Evolutionary conservation across 2,113 vertebrate genomes (phyloP).

Genomic region (Trinectes maculatus): DNA sequence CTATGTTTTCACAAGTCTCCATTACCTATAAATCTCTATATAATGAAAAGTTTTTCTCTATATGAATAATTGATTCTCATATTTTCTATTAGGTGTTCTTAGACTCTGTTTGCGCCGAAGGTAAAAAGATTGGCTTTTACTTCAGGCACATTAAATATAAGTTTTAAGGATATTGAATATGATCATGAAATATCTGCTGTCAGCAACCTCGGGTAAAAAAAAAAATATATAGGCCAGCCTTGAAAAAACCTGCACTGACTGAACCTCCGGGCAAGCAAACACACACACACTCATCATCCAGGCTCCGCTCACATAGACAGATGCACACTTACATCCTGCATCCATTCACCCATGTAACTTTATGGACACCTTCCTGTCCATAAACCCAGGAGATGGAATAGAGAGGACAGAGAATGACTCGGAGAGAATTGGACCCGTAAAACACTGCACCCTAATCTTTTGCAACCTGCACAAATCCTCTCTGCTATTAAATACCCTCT

Average conservation of each 20-base stretch:
- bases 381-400: conserved; percentile 58
- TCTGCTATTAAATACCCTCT: conserved; percentile 38
- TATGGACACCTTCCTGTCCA: conserved; percentile 62
- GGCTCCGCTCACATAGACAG: background rate
- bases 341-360: conserved; percentile 62
- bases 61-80: background rate
- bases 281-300: conserved; percentile 32
- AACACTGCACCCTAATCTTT: conserved; percentile 64
- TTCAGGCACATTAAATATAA: background rate
- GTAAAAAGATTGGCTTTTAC: background rate
- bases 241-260: conserved; percentile 25
- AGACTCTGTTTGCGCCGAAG: background rate
- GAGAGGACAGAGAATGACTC: conserved; percentile 30
- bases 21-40: background rate
- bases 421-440: conserved; percentile 54
- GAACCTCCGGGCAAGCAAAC: conserved; percentile 9
- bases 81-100: no score
- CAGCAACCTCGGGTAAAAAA: conserved; percentile 26
- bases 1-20: no score
- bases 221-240: conserved; percentile 21
- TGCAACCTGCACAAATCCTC: conserved; percentile 55
- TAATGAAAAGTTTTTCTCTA: background rate
- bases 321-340: conserved; percentile 24
- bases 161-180: background rate
- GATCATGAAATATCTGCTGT: conserved; percentile 26